Conservation (phyloP, 2,888 invertebrate genomes). For the Agonopterix alstromeriana region DNA sequence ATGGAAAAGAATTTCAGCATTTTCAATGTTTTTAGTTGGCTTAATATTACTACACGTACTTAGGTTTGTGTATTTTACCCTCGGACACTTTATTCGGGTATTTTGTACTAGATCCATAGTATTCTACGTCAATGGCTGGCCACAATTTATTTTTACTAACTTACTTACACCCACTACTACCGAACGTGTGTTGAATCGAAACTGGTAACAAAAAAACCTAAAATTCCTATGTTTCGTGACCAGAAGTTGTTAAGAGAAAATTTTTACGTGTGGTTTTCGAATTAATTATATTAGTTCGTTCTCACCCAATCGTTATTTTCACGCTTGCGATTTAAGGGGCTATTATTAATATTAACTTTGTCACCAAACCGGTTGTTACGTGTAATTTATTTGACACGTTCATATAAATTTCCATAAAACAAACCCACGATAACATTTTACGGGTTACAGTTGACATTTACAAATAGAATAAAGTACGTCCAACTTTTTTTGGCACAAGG, state of each 20-base stretch:
- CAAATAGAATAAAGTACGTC: neutral
- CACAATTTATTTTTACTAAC: slow-evolving; percentile 8
- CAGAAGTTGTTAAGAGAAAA: slow-evolving; percentile 27
- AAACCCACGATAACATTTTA: too few species aligned
- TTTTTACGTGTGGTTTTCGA: slow-evolving; percentile 15
- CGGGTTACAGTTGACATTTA: too few species aligned
- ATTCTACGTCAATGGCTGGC: too few species aligned
- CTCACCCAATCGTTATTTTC: slow-evolving; percentile 1
- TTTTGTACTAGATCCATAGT: too few species aligned
- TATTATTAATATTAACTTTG: neutral
- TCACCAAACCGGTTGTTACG: too few species aligned
- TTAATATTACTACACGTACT: too few species aligned
- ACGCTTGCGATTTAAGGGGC: slow-evolving; percentile 1
- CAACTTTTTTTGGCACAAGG: neutral
- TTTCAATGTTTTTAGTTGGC: too few species aligned
- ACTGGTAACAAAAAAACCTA: slow-evolving; percentile 1
- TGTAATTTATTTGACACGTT: too few species aligned
- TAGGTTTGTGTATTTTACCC: too few species aligned
- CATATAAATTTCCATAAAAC: too few species aligned
- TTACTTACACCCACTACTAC: neutral
- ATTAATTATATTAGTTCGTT: slow-evolving; percentile 7
- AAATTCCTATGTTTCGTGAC: slow-evolving; percentile 23
- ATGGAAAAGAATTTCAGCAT: too few species aligned
- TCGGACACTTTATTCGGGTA: too few species aligned
- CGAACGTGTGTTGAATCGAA: slow-evolving; percentile 3